These are phyloP conservation scores for Saimiri boliviensis DNA, from an alignment of 2,113 vertebrate species.

Conservation along the genomic window DNA sequence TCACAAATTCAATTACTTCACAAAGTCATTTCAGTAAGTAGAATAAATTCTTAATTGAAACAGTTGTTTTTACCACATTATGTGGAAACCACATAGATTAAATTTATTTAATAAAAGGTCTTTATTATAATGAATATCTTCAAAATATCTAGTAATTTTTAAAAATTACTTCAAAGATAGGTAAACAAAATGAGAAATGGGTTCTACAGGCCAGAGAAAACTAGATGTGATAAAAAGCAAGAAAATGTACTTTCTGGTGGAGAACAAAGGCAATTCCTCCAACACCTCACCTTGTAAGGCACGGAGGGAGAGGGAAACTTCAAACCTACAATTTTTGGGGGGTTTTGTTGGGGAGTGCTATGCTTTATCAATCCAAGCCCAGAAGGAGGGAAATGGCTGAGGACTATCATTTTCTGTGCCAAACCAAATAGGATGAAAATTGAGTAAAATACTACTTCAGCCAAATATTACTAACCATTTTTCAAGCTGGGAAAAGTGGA, in stretches of 20 bases:
- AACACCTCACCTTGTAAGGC: background rate
- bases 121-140: slow-evolving; percentile 26
- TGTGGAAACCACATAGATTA: background rate
- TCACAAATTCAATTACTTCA: slow-evolving; percentile 1
- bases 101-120: background rate
- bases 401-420: slow-evolving; percentile 5
- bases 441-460: background rate
- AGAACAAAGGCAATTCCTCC: background rate
- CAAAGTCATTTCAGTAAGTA: background rate
- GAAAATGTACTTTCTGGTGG: background rate
- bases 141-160: background rate
- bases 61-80: background rate
- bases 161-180: background rate
- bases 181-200: background rate
- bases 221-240: background rate
- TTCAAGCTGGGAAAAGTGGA: background rate
- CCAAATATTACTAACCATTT: background rate
- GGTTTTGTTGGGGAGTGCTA: background rate
- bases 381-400: background rate
- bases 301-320: background rate
- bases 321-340: background rate
- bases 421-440: background rate
- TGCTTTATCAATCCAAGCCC: background rate
- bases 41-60: background rate
- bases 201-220: background rate